phyloP scores from a whole-genome alignment of 1,140 invertebrate genomes.

The Cydia splendana region DNA sequence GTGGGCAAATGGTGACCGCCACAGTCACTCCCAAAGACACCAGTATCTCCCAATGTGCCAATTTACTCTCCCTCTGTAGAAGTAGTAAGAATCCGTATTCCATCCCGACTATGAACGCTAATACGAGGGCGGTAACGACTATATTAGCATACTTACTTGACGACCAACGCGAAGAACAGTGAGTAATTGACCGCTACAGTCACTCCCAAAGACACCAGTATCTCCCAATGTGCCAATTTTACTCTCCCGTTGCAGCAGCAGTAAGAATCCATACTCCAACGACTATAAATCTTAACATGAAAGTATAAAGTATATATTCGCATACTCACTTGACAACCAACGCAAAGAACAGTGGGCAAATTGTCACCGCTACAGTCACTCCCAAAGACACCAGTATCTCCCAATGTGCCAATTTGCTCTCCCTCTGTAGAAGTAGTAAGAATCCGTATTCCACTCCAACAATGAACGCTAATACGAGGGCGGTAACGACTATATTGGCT shows the following conservation, averaged over 20 bases:
- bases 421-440: conserved; percentile 49
- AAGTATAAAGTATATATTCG: conserved; percentile 68
- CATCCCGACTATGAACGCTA: conserved; percentile 56
- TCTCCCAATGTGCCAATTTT: conserved; percentile 41
- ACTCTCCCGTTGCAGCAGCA: conserved; percentile 40
- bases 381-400: conserved; percentile 50
- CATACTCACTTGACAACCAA: conserved; percentile 55
- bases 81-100: too few relatives aligned
- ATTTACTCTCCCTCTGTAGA: conserved; percentile 24
- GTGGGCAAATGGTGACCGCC: conserved; percentile 48
- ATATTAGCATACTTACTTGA: conserved; percentile 65
- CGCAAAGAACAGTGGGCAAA: conserved; percentile 57
- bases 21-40: conserved; percentile 52
- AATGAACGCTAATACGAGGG: conserved; percentile 70
- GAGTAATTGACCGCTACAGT: conserved; percentile 51
- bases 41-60: conserved; percentile 49
- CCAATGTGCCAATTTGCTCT: conserved; percentile 36
- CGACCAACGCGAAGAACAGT: conserved; percentile 53
- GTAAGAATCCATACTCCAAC: conserved; percentile 52
- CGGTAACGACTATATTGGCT: conserved; percentile 68
- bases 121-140: conserved; percentile 67
- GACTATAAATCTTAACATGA: conserved; percentile 72
- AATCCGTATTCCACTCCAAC: conserved; percentile 61
- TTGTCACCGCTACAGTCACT: conserved; percentile 46
- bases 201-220: conserved; percentile 48